Conservation (phyloP, 2,888 invertebrate species). For the Lissonota sp. region DNA sequence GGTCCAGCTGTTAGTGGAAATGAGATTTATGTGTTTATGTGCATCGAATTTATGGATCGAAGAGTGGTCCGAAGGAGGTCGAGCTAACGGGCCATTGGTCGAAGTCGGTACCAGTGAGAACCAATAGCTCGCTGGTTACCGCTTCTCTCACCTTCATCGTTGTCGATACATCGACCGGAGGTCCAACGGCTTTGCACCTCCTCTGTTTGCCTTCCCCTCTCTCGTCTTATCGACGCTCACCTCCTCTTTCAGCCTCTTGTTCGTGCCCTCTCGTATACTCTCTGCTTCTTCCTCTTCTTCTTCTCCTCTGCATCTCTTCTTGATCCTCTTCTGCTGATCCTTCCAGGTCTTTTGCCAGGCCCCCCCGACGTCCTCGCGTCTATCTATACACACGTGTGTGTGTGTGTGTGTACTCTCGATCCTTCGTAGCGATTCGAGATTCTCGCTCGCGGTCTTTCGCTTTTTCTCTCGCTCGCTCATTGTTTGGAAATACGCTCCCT, state of each 20-base stretch:
- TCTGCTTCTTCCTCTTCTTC: slow-evolving; percentile 57
- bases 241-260: slow-evolving; percentile 60
- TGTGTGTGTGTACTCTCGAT: slow-evolving; percentile 47
- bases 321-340: slow-evolving; percentile 57
- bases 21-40: slow-evolving; percentile 5
- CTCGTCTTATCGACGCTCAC: slow-evolving; percentile 63
- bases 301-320: slow-evolving; percentile 48
- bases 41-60: slow-evolving; percentile 28
- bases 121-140: slow-evolving; percentile 77
- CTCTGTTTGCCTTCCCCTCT: slow-evolving; percentile 67
- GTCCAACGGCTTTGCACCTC: slow-evolving; percentile 64
- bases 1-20: no score
- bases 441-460: slow-evolving; percentile 68
- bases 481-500: slow-evolving; percentile 81
- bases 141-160: slow-evolving; percentile 73
- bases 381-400: slow-evolving; percentile 6
- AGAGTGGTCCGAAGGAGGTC: slow-evolving; percentile 73
- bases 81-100: slow-evolving; percentile 75
- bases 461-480: slow-evolving; percentile 72
- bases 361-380: slow-evolving; percentile 33
- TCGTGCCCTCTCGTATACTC: slow-evolving; percentile 50
- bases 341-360: slow-evolving; percentile 58
- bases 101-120: slow-evolving; percentile 74
- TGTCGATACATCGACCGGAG: slow-evolving; percentile 67
- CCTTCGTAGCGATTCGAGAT: slow-evolving; percentile 70